Evolutionary conservation across 2,113 vertebrate genomes (phyloP).

Genomic region (Ellobius talpinus): DNA sequence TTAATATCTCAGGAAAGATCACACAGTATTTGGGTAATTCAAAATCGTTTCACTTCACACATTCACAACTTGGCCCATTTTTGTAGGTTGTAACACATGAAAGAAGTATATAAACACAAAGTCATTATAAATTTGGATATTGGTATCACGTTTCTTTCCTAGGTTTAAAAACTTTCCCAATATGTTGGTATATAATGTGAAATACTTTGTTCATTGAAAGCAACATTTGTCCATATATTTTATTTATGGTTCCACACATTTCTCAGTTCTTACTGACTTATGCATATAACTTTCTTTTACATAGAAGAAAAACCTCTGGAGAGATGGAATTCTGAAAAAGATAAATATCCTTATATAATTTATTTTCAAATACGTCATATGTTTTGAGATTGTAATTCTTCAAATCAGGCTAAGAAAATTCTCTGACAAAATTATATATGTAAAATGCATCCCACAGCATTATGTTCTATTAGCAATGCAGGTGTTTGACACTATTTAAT

Average conservation of each 20-base stretch:
- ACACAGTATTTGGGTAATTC: neutral
- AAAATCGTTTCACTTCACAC: neutral
- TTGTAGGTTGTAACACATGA: neutral
- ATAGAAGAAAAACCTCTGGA: neutral
- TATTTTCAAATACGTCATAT: constrained; percentile 49
- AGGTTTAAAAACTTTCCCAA: neutral
- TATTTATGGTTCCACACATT: neutral
- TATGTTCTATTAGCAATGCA: constrained; percentile 75
- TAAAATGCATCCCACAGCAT: constrained; percentile 62
- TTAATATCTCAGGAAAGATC: neutral
- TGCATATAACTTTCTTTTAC: constrained; percentile 25
- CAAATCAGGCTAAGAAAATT: constrained; percentile 47
- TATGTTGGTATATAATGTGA: neutral
- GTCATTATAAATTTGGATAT: neutral
- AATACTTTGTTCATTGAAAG: constrained; percentile 2
- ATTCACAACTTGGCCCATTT: neutral
- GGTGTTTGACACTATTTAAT: constrained; percentile 79
- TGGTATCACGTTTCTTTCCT: neutral
- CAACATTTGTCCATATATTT: neutral
- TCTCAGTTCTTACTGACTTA: constrained; percentile 50
- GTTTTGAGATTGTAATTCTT: constrained; percentile 43
- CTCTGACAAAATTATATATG: constrained; percentile 66
- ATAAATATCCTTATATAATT: constrained; percentile 29
- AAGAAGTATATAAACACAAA: neutral
- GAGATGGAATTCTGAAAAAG: neutral